Evolutionary conservation across 1,140 invertebrate species (phyloP), one percentile per base, ranked within the genome.

Genomic region (Orchestia grillus): DNA sequence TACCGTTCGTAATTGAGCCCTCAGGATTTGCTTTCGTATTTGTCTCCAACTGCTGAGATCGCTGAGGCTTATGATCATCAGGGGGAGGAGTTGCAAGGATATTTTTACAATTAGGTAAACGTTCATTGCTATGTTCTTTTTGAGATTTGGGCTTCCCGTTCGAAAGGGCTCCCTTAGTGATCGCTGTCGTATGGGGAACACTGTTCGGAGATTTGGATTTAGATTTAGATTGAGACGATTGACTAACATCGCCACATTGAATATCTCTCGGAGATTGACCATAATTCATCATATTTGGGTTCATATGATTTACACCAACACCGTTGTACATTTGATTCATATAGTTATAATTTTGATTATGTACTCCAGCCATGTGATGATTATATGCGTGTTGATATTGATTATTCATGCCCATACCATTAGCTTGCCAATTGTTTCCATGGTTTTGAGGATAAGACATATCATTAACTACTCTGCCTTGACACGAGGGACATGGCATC

Each of bases 191-290:
- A 23, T 45, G 43, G 42, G 92, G 62, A 28, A 40, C 62, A 44
- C 90, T 41, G 23, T 87, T 88, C 23, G 88, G 36, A 91, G 96
- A 62, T 87, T 95, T 95, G 45, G 87, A 88, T 87, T 94, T 95
- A 44, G 96, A 90, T 87, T 96, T 96, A 44, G 96, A 96, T 90
- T 97, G 96, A 4, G 96, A 97, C 41, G 96, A 96, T 53, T 97
- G 96, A 77, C 96, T 97, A 8, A 97, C 96, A 96, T 97, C 96
- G 36, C 96, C 95, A 62, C 96, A 97, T 96, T 97, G 96, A 28
- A 97, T 96, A 90, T 97, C 96, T 62, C 96, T 96, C 40, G 8
- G 92, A 94, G 92, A 45, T 40, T 94, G 92, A 44, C 92, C 44
- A 94, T n/a, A 94, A 47, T 94, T 94, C 43, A 45, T 97, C 96